Base-by-base conservation (phyloP, 2,797 vertebrate species). In the Lophotriccus pileatus region DNA sequence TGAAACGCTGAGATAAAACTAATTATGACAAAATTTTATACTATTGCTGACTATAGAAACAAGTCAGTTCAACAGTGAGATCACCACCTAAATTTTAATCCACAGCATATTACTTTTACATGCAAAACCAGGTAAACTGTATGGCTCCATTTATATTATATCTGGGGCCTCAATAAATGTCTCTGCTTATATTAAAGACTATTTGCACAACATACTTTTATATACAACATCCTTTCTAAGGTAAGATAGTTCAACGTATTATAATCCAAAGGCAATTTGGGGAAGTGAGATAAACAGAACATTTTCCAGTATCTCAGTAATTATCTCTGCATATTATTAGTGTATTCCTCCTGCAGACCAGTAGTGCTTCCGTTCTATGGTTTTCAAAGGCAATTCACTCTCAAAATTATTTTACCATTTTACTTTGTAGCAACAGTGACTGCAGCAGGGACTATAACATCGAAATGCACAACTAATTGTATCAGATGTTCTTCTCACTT, bases 351-450 rank as follows among this genome's bases (percentile, higher is more conserved):
- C 37, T 70, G 47, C 53, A 75, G 39, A 89, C 72, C 11, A 75
- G 23, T 17, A 58, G 25, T 79, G 39, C 36, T 63, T 39, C 13
- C 64, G 44, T 78, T 68, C 59, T 27, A 5, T 8, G 25, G 28
- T 66, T 94, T 95, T 92, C 53, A 80, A 77, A 73, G 34, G 43
- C 49, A 46, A 23, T 20, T 85, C 27, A 47, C 9, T 28, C 37
- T n/a, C 64, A 62, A 53, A 89, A 94, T 91, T 87, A 96, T 92
- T 97, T 97, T 95, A 95, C 25, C 4, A 47, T 92, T 96, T 94
- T 94, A 83, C 95, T 95, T 94, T 81, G 70, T 69, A 94, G 89
- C 59, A 96, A 89, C 46, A 81, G 92, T 56, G 89, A 82, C 41
- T 77, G 53, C 14, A 93, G 68, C 60, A 79, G 44, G 72, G 60